Evolutionary conservation across 2,888 invertebrate species (phyloP), one percentile per base, ranked within the genome.

Genomic region (Sphecodes monilicornis): DNA sequence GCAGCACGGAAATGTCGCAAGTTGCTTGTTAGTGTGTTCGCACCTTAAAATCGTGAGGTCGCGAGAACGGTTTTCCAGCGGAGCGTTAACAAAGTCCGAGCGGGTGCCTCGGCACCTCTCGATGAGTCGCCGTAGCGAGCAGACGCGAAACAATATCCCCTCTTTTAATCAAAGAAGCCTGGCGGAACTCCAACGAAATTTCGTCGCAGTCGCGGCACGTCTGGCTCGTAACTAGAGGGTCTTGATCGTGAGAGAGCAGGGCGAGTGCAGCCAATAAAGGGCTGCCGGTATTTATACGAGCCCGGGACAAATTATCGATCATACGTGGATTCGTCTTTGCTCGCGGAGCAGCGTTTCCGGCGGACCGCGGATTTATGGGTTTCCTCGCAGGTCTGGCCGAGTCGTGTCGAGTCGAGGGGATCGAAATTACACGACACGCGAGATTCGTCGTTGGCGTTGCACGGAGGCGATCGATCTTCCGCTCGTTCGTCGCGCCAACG

Each of bases 381-480:
- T 66, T 22, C 22, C 36, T 36, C 66, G 32, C 11, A 22, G 66
- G 36, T 66, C 66, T 32, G 36, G 11, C 10, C 29, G 29, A 60
- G 16, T n/a, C n/a, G 11, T 3, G n/a, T 54, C 11, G n/a, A n/a
- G 54, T 11, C 54, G 60, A 60, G 82, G 72, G 50, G 75, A 36
- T 26, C 57, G 72, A 86, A 88, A 88, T 85, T 83, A 81, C 64
- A 69, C 74, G 80, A 69, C 54, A 70, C 74, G 54, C 41, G 74
- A 54, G 76, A 80, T 74, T 86, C 81, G 77, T 77, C 69, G 54
- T 18, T 75, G 70, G 18, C 68, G 66, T 72, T 86, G 57, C 46
- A 72, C 78, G 77, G 60, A 76, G 64, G 50, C 76, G 81, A 86
- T 90, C 87, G 88, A 88, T 90, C 85, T 84, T 66, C 76, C 82